A percentile compares a stretch with the other conserved stretches of the same genome.
Evolutionary conservation across 2,888 invertebrate species (phyloP).

Genomic region (Cheilosia impressa): DNA sequence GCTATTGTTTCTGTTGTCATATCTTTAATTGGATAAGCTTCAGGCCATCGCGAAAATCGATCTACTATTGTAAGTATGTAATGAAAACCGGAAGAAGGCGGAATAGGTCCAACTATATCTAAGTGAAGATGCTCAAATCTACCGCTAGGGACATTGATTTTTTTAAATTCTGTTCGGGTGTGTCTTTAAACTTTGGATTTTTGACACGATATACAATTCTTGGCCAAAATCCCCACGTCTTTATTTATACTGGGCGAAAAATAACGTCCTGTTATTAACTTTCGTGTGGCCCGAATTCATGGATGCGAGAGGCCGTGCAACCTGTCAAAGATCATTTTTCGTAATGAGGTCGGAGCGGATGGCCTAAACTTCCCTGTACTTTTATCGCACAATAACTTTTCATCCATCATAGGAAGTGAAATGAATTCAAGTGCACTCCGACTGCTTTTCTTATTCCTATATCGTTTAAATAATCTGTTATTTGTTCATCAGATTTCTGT

Average conservation of each 20-base stretch:
- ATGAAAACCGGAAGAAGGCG: conserved; percentile 57
- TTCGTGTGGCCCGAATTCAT: conserved; percentile 15
- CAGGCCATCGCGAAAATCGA: not conserved
- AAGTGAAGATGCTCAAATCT: conserved; percentile 76
- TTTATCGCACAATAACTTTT: conserved; percentile 15
- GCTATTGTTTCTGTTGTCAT: not conserved
- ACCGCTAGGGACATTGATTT: conserved; percentile 9
- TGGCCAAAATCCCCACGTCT: conserved; percentile 15
- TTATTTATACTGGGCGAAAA: conserved; percentile 25
- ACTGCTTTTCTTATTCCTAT: not conserved
- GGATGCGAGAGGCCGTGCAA: conserved; percentile 28
- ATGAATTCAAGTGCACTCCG: not conserved
- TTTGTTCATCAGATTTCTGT: conserved; percentile 10
- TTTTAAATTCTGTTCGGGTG: conserved; percentile 15
- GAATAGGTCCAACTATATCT: conserved; percentile 80
- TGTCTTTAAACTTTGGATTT: conserved; percentile 30
- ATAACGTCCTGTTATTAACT: conserved; percentile 11
- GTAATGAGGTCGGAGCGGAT: conserved; percentile 16
- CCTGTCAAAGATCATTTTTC: conserved; percentile 24
- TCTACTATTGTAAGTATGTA: conserved; percentile 49
- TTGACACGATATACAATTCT: conserved; percentile 13
- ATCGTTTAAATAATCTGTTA: conserved; percentile 2
- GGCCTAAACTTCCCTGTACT: conserved; percentile 20
- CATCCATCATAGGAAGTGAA: not conserved
- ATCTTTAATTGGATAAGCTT: not conserved